Percentiles rank a stretch among this genome's conserved stretches.
Evolutionary conservation across 2,113 vertebrate genomes (phyloP).

Genomic region (Dipodomys merriami): DNA sequence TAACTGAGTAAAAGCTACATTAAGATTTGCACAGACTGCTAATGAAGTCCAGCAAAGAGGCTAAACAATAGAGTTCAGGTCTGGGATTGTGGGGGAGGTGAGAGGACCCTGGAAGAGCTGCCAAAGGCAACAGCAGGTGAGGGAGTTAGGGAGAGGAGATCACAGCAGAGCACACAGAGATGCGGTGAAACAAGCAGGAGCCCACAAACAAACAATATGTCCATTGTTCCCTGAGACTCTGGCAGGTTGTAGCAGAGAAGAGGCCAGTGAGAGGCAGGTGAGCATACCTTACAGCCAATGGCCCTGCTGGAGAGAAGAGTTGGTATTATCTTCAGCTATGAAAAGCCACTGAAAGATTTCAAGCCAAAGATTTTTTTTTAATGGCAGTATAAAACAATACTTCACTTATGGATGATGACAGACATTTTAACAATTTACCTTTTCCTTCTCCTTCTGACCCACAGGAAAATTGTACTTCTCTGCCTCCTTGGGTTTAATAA

Average conservation of each 20-base stretch:
- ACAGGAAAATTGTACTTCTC: neutral
- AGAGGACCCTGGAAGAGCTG: neutral
- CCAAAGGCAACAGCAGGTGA: neutral
- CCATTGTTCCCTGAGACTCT: neutral
- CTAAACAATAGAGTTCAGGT: neutral
- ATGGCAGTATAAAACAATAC: neutral
- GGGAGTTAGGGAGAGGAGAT: neutral
- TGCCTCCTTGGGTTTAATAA: neutral
- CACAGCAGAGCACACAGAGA: neutral
- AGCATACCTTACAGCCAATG: neutral
- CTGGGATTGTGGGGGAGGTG: neutral
- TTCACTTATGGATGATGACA: neutral
- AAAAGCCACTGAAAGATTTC: neutral
- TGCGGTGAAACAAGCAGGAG: neutral
- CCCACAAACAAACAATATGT: neutral
- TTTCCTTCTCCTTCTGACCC: neutral
- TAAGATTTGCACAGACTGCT: neutral
- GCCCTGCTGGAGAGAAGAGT: neutral
- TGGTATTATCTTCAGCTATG: neutral
- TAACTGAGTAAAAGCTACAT: neutral
- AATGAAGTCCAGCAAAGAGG: neutral
- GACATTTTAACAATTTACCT: constrained; percentile 5
- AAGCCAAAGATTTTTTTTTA: neutral
- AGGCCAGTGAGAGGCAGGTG: neutral
- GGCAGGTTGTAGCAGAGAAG: neutral